Percentiles rank a stretch among this genome's conserved stretches.
These are phyloP conservation scores for Aleadryas rufinucha DNA, from an alignment of 2,113 vertebrate species.

Conservation along the genomic window DNA sequence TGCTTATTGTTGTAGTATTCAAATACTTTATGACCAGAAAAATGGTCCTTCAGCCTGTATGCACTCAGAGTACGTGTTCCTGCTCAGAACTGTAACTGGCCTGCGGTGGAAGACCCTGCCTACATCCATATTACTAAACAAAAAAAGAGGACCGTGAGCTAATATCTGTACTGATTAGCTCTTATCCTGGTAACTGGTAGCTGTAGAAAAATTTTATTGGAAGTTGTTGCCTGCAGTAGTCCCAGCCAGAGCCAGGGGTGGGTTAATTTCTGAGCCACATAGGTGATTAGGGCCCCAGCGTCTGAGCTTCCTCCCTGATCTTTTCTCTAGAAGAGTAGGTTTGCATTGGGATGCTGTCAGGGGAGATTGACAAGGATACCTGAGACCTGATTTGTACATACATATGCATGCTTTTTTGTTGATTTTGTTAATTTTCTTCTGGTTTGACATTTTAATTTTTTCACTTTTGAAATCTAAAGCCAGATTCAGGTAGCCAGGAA, in stretches of 20 bases:
- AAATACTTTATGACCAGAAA: background rate
- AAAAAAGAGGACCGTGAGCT: background rate
- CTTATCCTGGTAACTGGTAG: background rate
- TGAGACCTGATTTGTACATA: background rate
- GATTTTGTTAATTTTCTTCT: background rate
- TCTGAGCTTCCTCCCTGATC: background rate
- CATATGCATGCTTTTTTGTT: background rate
- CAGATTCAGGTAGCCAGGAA: background rate
- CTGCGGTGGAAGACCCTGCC: background rate
- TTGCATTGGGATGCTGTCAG: background rate
- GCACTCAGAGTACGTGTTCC: background rate
- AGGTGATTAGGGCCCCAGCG: background rate
- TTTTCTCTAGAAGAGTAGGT: background rate
- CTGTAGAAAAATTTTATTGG: background rate
- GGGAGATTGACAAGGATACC: background rate
- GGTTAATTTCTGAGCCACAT: accelerated
- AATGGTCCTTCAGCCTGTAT: background rate
- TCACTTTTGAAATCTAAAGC: background rate
- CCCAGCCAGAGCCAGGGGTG: background rate
- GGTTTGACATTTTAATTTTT: background rate
- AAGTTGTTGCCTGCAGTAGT: background rate
- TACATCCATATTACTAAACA: accelerated
- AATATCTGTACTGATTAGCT: background rate
- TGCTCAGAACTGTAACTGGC: background rate
- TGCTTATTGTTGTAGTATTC: background rate